Percentiles rank a stretch among this genome's conserved stretches.
Conservation (phyloP, 1,140 invertebrate genomes). For the Conopomorpha cramerella region DNA sequence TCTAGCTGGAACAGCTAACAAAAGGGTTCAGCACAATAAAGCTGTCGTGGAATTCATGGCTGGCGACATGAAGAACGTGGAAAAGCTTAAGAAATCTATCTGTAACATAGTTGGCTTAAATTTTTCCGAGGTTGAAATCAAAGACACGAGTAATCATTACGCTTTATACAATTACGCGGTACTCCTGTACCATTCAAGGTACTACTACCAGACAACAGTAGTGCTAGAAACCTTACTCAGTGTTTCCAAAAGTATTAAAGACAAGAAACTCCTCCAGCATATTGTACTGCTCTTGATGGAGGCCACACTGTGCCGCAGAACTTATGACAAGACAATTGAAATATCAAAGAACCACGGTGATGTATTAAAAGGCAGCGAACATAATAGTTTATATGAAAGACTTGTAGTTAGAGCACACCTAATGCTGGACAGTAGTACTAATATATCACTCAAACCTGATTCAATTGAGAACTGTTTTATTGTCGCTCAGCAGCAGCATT, state of each 20-base stretch:
- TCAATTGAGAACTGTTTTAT: slow-evolving; percentile 53
- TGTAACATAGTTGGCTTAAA: slow-evolving; percentile 65
- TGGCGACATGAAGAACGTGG: slow-evolving; percentile 68
- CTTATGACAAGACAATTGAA: slow-evolving; percentile 40
- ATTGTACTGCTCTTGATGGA: slow-evolving; percentile 56
- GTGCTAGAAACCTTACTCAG: slow-evolving; percentile 67
- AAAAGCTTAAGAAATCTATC: slow-evolving; percentile 71
- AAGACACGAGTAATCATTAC: slow-evolving; percentile 56
- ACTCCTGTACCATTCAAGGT: slow-evolving; percentile 77
- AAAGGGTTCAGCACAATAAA: slow-evolving; percentile 45
- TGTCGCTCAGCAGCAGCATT: slow-evolving; percentile 61
- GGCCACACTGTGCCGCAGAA: slow-evolving; percentile 38
- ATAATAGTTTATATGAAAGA: slow-evolving; percentile 43
- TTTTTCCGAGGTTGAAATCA: slow-evolving; percentile 42
- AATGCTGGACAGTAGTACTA: slow-evolving; percentile 51
- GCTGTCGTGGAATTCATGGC: slow-evolving; percentile 37
- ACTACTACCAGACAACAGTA: slow-evolving; percentile 75
- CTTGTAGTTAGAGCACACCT: slow-evolving; percentile 54
- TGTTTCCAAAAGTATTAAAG: slow-evolving; percentile 32
- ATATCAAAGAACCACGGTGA: slow-evolving; percentile 35
- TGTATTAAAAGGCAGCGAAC: slow-evolving; percentile 26
- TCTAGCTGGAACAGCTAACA: slow-evolving; percentile 23
- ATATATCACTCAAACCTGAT: slow-evolving; percentile 47
- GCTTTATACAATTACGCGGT: slow-evolving; percentile 83
- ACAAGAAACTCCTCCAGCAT: slow-evolving; percentile 37